Evolutionary conservation across 2,888 invertebrate species (phyloP), one percentile per base, ranked within the genome.

Genomic region (Suillia variegata): DNA sequence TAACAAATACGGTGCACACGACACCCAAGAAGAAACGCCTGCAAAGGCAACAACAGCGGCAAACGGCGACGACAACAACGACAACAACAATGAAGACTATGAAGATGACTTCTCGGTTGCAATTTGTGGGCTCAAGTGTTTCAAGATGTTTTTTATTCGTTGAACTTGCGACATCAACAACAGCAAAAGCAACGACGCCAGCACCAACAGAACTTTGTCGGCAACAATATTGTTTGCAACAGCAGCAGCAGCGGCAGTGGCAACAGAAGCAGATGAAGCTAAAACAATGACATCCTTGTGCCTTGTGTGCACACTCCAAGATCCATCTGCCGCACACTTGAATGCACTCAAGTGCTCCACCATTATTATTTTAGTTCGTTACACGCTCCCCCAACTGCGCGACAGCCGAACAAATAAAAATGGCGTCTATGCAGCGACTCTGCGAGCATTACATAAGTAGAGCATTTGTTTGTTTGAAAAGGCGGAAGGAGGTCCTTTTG

Each of bases 331-430:
- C n/a, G n/a, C 56, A 63, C 67, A 65, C 67, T 64, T 66, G 62
- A 70, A 64, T 74, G 74, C 78, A 75, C 69, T 75, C 67, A 67
- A 77, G 77, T 71, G 71, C 63, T 66, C 34, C 56, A 54, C 51
- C 56, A 33, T 50, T 53, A 51, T 34, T 47, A 56, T 18, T 38
- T 68, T 63, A 65, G 18, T 20, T 18, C 45, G 45, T 20, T 45
- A 18, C 5, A 5, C 45, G 38, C 15, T 38, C 38, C n/a, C 4
- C 4, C n/a, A n/a, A 4, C 38, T 13, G 38, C 5, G n/a, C n/a
- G n/a, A n/a, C n/a, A n/a, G n/a, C n/a, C n/a, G n/a, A n/a, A 51
- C n/a, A 63, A 70, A 75, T 72, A 75, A 75, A 71, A 57, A 61
- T 61, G 61, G 61, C 54, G 61, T 54, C 56, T 54, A n/a, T n/a